Conservation (phyloP, 30 jellyfish, hydroid and myxozoan genomes). For the Clytia hemisphaerica region DNA sequence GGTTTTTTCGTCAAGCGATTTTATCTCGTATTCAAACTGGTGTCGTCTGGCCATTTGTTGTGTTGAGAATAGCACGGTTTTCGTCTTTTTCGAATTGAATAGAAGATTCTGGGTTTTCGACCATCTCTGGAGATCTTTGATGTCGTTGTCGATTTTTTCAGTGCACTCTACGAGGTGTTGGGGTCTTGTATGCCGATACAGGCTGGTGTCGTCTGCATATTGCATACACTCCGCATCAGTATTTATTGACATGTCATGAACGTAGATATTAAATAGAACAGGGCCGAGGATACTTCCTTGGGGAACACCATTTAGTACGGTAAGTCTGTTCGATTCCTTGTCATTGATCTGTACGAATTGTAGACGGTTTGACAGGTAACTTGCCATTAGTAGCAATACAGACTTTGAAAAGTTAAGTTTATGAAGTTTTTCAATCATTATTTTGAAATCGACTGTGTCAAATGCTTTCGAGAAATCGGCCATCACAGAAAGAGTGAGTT, state of each 20-base stretch:
- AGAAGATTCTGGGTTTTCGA: background rate
- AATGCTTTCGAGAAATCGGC: constrained; percentile 37
- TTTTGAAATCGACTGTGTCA: background rate
- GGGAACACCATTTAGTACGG: constrained; percentile 35
- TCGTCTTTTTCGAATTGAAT: background rate
- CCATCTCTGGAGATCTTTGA: too few species aligned
- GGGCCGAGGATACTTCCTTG: constrained; percentile 51
- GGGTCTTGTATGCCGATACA: background rate
- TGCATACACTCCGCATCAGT: too few species aligned
- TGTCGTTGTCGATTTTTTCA: background rate
- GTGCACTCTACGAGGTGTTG: background rate
- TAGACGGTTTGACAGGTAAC: constrained; percentile 20
- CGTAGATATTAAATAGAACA: constrained; percentile 14
- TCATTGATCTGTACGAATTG: constrained; percentile 39
- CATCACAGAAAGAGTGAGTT: constrained; percentile 43
- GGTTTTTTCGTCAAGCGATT: too few species aligned
- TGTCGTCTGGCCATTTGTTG: too few species aligned
- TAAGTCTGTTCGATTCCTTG: constrained; percentile 9
- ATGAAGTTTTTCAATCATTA: background rate
- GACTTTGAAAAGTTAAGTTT: too few species aligned
- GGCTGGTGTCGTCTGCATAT: constrained; percentile 7
- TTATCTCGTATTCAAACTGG: too few species aligned
- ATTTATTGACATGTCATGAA: too few species aligned
- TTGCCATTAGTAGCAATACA: background rate
- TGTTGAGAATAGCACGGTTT: constrained; percentile 1